A percentile compares a stretch with the other conserved stretches of the same genome.
Evolutionary conservation across 1,140 invertebrate genomes (phyloP).

Genomic region (Neodiprion lecontei): DNA sequence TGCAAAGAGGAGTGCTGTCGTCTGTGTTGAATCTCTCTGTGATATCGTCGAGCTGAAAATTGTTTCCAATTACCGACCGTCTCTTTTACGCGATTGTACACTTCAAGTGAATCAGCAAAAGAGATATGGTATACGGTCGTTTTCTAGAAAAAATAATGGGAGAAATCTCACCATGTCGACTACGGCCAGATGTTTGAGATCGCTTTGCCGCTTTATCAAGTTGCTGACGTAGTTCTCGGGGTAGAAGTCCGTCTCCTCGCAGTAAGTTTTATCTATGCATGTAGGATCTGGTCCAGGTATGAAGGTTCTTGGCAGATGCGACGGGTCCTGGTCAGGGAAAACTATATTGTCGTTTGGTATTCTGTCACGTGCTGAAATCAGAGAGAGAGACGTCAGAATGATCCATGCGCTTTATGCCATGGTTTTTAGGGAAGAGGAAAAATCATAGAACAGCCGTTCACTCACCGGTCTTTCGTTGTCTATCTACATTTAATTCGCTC

Average conservation of each 20-base stretch:
- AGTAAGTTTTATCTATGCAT: conserved; percentile 32
- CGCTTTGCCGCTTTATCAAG: conserved; percentile 20
- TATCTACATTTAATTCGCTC: not conserved
- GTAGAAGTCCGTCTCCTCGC: conserved; percentile 38
- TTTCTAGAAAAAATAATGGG: not conserved
- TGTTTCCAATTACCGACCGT: not conserved
- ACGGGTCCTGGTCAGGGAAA: not conserved
- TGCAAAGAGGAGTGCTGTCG: not conserved
- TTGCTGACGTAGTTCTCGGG: conserved; percentile 33
- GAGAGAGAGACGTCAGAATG: not conserved
- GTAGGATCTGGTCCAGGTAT: not conserved
- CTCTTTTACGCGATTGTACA: too few relatives aligned
- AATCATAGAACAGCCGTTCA: not conserved
- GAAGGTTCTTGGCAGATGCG: not conserved
- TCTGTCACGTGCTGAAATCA: not conserved
- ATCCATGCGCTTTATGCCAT: not conserved
- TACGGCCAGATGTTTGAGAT: conserved; percentile 29
- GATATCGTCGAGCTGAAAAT: not conserved
- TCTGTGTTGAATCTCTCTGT: not conserved
- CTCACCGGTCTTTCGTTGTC: not conserved
- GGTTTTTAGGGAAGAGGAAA: not conserved
- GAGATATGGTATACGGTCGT: too few relatives aligned
- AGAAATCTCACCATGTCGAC: conserved; percentile 34
- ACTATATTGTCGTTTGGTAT: not conserved
- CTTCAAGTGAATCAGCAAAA: too few relatives aligned